Evolutionary conservation across 2,888 invertebrate species (phyloP), one percentile per base, ranked within the genome.

Genomic region (Lepidochrysops patricia): DNA sequence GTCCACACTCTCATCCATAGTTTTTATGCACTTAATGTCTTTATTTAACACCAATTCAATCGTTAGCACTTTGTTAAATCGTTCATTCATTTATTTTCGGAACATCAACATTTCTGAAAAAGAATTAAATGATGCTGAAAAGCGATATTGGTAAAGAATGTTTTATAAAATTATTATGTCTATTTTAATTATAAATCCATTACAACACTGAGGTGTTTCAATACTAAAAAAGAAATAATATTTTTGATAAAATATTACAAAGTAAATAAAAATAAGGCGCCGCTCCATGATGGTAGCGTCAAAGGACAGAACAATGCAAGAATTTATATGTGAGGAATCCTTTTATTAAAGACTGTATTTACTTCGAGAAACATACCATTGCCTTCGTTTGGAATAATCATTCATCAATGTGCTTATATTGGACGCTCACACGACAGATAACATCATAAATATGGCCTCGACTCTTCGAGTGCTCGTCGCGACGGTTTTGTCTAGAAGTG

Each of bases 361-460:
- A 62, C 64, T 62, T 64, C 69, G 69, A 74, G 70, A 74, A 76
- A 82, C 87, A 76, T 87, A 89, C 88, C 88, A 89, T 89, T 72
- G 82, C 84, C 80, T 79, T 76, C 73, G 72, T 79, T 81, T 80
- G 76, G 73, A 75, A 76, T 73, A 74, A 75, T 72, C 79, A 82
- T 82, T 76, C 79, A 82, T 83, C 79, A 83, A 85, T 86, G 83
- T 79, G 81, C 76, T 84, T 83, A 82, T 79, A 72, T 75, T 82
- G 79, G 86, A 89, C 86, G 89, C 88, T 89, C 84, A 86, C 80
- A 87, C 80, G 74, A 82, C 80, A 89, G 90, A 90, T 90, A 90
- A 90, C 89, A 90, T 90, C 89, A 87, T 91, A 91, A 92, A 92
- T 92, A 92, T 92, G 92, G 92, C 92, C 91, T 91, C 85, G 71